Evolutionary conservation across 2,797 vertebrate species (phyloP).

Genomic region (Pseudotriccus pelzelni): DNA sequence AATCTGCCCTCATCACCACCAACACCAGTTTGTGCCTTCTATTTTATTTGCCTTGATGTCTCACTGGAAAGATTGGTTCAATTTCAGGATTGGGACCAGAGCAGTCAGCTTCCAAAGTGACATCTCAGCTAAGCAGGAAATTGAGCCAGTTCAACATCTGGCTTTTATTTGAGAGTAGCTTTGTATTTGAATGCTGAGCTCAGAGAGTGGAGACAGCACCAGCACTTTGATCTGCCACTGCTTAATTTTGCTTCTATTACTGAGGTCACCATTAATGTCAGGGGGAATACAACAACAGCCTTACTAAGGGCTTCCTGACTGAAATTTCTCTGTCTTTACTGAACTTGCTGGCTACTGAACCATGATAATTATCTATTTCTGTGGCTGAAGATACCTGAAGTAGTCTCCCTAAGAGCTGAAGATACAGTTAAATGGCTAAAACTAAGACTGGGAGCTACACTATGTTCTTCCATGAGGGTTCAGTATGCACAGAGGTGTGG

Average conservation of each 20-base stretch:
- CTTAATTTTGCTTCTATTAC: slow-evolving; percentile 23
- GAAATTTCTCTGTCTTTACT: not conserved
- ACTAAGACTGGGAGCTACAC: not conserved
- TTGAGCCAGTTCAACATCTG: slow-evolving; percentile 51
- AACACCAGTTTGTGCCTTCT: not conserved
- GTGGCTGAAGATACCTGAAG: not conserved
- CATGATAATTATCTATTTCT: not conserved
- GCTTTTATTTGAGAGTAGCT: slow-evolving; percentile 39
- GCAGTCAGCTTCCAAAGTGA: not conserved
- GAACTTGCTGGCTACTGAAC: not conserved
- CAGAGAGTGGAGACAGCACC: not conserved
- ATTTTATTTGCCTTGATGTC: slow-evolving; percentile 22
- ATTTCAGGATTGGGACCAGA: slow-evolving; percentile 11
- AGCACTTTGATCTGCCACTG: slow-evolving; percentile 47
- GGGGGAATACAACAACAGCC: not conserved
- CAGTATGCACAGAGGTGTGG: not conserved
- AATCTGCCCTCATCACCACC: slow-evolving; percentile 1
- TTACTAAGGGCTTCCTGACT: not conserved
- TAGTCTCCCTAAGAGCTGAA: not conserved
- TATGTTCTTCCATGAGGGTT: not conserved
- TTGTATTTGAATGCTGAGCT: slow-evolving; percentile 47
- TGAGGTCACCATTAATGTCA: not conserved
- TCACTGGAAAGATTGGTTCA: slow-evolving; percentile 19
- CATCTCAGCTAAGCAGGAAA: slow-evolving; percentile 55
- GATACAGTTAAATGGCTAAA: not conserved